Conservation (phyloP, 2,113 vertebrate genomes). For the Ciconia stormi region DNA sequence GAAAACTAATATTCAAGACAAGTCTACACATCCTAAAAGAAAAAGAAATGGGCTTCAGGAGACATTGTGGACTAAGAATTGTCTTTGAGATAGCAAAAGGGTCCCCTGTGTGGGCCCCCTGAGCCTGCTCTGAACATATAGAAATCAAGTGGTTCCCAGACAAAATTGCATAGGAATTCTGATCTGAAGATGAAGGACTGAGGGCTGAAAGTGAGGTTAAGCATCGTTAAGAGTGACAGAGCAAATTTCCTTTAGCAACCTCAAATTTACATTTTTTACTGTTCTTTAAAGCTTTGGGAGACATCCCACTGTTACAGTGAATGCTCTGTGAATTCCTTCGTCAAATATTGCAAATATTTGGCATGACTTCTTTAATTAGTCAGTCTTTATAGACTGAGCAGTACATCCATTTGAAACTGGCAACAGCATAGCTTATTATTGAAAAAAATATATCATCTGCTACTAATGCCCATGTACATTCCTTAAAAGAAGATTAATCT, state of each 20-base stretch:
- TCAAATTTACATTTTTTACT: not conserved
- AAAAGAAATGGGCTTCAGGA: not conserved
- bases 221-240: not conserved
- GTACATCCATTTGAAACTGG: not conserved
- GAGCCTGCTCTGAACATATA: not conserved
- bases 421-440: not conserved
- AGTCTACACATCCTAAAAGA: not conserved
- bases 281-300: not conserved
- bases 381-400: not conserved
- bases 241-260: not conserved
- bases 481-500: constrained; percentile 22
- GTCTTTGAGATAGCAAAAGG: not conserved
- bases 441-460: not conserved
- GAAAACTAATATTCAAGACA: not conserved
- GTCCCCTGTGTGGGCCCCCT: fast-evolving
- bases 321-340: not conserved
- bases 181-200: not conserved
- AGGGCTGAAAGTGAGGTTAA: not conserved
- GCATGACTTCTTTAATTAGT: not conserved
- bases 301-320: not conserved
- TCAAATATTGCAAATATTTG: not conserved
- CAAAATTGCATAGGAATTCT: not conserved
- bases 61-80: not conserved
- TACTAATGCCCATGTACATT: not conserved
- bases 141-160: not conserved